Base-by-base conservation (phyloP, 2,888 invertebrate species). In the Apoda limacodes region DNA sequence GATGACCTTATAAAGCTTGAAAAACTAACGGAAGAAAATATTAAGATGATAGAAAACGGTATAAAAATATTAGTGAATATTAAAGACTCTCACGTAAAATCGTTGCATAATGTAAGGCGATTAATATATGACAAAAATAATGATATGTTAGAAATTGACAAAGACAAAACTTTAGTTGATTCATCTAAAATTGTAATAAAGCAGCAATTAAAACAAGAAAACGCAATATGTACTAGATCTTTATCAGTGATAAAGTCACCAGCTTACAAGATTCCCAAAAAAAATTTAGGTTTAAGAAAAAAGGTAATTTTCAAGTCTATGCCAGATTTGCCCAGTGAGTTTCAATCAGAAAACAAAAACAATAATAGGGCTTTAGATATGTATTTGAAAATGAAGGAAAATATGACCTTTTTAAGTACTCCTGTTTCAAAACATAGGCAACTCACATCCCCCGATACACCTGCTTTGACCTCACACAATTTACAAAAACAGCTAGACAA, bases 351-450 rank as follows among this genome's bases (percentile, higher is more conserved):
- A 2, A 68, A 7, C 17, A 7, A 5, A 5, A 17, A 17, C 17
- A 7, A 7, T 5, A 17, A 17, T 17, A 56, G 42, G 47, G 76
- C 74, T 7, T 39, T 66, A 5, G 57, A 50, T 36, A 63, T 76
- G 55, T 78, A 80, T 17, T 57, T 75, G 65, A 49, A 71, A 37
- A 67, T 74, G 60, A 80, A 75, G 25, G 59, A 67, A 37, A 55
- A 63, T 5, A 65, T 76, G 63, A 58, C 61, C 26, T 80, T 75
- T 37, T 42, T 80, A 17, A 65, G 50, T 28, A 78, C 80, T 5
- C 80, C 78, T 3, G 39, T 55, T 9, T 46, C 52, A 1, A 69
- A 65, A 37, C 40, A 45, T 13, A 43, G 40, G 1, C 5, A 34
- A 40, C 5, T 9, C 26, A 2, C 29, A 5, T 36, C 48, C 1